Evolutionary conservation across 1,140 invertebrate species (phyloP), one percentile per base, ranked within the genome.

Genomic region (Atopsyche davidsoni): DNA sequence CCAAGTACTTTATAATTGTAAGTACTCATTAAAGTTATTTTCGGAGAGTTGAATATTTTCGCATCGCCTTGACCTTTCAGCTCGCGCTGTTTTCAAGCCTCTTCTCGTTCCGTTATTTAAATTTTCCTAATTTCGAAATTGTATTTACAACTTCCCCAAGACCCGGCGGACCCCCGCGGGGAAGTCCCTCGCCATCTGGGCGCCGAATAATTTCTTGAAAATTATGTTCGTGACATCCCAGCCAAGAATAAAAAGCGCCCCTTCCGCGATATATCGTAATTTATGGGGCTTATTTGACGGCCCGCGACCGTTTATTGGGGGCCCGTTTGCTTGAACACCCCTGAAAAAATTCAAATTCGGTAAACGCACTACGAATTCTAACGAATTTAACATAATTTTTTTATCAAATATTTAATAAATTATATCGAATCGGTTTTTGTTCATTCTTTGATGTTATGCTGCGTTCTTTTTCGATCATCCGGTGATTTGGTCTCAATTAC

Each of bases 121-220:
- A n/a, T n/a, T n/a, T n/a, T n/a, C n/a, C n/a, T n/a, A n/a, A n/a
- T n/a, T n/a, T n/a, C n/a, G n/a, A n/a, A n/a, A n/a, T n/a, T n/a
- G n/a, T n/a, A n/a, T n/a, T n/a, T n/a, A n/a, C n/a, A n/a, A n/a
- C n/a, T n/a, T n/a, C n/a, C n/a, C n/a, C n/a, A n/a, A n/a, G n/a
- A n/a, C n/a, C n/a, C n/a, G n/a, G n/a, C n/a, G n/a, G n/a, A n/a
- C n/a, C n/a, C n/a, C n/a, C n/a, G n/a, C n/a, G n/a, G n/a, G n/a
- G n/a, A n/a, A n/a, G n/a, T n/a, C n/a, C n/a, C n/a, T n/a, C 41
- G 36, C 49, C 49, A 57, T 57, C 55, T 57, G 49, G 49, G 50
- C 35, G 42, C 46, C 45, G 50, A 49, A 52, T 57, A 57, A 57
- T 57, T 57, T 42, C 46, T 48, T 40, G 53, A 57, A 55, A 57